Evolutionary conservation across 1,140 invertebrate genomes (phyloP).

Genomic region (Ceratosolen solmsi): DNA sequence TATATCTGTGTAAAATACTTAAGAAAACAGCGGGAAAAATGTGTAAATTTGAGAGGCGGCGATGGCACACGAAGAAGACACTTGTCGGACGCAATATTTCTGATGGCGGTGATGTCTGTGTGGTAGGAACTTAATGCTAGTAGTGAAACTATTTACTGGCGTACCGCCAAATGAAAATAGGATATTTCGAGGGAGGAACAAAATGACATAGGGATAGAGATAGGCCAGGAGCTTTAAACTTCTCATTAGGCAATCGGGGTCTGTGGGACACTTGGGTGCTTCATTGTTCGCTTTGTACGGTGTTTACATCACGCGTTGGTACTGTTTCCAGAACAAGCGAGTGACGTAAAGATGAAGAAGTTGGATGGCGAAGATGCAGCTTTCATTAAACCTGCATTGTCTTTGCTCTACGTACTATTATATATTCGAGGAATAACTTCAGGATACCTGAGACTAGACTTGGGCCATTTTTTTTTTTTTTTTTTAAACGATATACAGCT

Average conservation of each 20-base stretch:
- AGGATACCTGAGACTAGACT: no score
- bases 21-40: no score
- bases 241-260: slow-evolving; percentile 69
- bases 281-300: slow-evolving; percentile 68
- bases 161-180: slow-evolving; percentile 58
- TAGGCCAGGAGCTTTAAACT: slow-evolving; percentile 60
- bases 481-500: not conserved
- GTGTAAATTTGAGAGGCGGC: no score
- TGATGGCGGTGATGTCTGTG: slow-evolving; percentile 10
- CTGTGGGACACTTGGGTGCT: slow-evolving; percentile 63
- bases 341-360: not conserved
- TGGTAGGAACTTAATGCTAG: not conserved
- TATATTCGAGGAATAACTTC: slow-evolving; percentile 62
- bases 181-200: no score
- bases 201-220: slow-evolving; percentile 37
- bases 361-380: slow-evolving; percentile 53
- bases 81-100: no score
- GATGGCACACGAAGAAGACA: no score
- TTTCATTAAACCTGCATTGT: slow-evolving; percentile 72
- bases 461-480: no score
- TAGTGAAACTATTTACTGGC: slow-evolving; percentile 51
- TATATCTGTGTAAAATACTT: no score
- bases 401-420: slow-evolving; percentile 61
- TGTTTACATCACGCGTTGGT: slow-evolving; percentile 63
- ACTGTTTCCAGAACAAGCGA: not conserved